Conservation (phyloP, 92 coral and sea anemone genomes). For the Epizoanthus rinbou region DNA sequence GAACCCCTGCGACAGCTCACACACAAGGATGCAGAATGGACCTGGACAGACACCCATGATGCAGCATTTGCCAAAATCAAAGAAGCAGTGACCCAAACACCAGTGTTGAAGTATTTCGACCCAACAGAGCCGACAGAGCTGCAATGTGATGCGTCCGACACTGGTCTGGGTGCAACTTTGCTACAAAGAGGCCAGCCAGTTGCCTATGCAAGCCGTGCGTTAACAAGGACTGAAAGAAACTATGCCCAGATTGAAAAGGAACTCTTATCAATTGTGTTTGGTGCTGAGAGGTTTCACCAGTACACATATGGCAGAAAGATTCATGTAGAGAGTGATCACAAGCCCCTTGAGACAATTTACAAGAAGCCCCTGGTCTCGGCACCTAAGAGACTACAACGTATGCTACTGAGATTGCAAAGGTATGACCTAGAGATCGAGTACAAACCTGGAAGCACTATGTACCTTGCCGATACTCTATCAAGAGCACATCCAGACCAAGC, state of each 20-base stretch:
- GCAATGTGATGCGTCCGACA: conserved; percentile 45
- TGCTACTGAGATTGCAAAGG: conserved; percentile 45
- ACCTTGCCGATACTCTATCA: conserved; percentile 53
- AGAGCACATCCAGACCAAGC: conserved; percentile 27
- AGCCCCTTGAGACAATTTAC: conserved; percentile 47
- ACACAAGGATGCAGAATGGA: conserved; percentile 25
- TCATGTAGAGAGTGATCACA: conserved; percentile 46
- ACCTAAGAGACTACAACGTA: conserved; percentile 46
- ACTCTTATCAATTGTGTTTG: conserved; percentile 40
- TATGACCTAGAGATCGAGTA: conserved; percentile 30
- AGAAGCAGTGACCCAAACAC: conserved; percentile 27
- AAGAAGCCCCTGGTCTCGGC: conserved; percentile 51
- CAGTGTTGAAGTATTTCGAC: conserved; percentile 41
- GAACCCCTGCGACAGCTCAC: conserved; percentile 40
- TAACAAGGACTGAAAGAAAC: conserved; percentile 39
- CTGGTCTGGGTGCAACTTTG: conserved; percentile 44
- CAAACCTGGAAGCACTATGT: conserved; percentile 46
- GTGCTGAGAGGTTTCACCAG: conserved; percentile 40
- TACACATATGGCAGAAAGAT: conserved; percentile 44
- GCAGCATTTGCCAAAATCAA: conserved; percentile 39
- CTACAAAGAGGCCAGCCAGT: conserved; percentile 54
- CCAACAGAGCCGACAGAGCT: conserved; percentile 37
- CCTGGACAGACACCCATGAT: conserved; percentile 46
- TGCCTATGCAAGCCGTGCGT: conserved; percentile 44
- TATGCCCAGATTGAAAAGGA: conserved; percentile 54